Evolutionary conservation across 1,140 invertebrate species (phyloP).

Genomic region (Cherax quadricarinatus): DNA sequence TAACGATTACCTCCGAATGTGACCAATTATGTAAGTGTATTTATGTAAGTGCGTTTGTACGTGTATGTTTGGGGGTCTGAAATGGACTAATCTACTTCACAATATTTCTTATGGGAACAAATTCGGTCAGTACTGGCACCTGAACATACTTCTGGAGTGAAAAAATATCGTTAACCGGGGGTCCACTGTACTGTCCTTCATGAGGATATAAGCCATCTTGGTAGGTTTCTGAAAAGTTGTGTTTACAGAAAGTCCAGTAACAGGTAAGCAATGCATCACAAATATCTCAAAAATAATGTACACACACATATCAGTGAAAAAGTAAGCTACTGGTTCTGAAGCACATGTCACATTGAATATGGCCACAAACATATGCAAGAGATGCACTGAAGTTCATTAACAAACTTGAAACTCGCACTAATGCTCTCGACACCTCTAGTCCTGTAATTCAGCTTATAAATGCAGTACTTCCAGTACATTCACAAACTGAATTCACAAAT

Average conservation of each 20-base stretch:
- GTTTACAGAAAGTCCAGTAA: background rate
- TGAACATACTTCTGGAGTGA: no score
- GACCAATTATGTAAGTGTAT: no score
- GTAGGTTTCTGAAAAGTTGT: background rate
- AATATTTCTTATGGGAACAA: no score
- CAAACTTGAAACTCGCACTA: background rate
- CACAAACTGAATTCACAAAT: background rate
- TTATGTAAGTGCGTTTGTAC: no score
- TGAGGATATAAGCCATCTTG: background rate
- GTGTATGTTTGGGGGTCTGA: no score
- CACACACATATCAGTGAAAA: no score
- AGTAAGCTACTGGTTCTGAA: background rate
- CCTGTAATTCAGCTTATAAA: background rate
- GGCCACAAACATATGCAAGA: background rate
- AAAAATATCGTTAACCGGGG: no score
- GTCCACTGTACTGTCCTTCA: no score
- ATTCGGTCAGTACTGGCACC: no score
- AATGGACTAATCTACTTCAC: no score
- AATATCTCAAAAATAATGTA: background rate
- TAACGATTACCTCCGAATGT: no score
- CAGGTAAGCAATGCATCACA: background rate
- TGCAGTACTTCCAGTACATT: background rate
- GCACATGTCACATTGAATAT: background rate
- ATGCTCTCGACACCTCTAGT: background rate
- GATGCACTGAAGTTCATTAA: constrained; percentile 11